Percentiles rank a stretch among this genome's conserved stretches.
Evolutionary conservation across 2,797 vertebrate species (phyloP).

Genomic region (Remorina albescens): DNA sequence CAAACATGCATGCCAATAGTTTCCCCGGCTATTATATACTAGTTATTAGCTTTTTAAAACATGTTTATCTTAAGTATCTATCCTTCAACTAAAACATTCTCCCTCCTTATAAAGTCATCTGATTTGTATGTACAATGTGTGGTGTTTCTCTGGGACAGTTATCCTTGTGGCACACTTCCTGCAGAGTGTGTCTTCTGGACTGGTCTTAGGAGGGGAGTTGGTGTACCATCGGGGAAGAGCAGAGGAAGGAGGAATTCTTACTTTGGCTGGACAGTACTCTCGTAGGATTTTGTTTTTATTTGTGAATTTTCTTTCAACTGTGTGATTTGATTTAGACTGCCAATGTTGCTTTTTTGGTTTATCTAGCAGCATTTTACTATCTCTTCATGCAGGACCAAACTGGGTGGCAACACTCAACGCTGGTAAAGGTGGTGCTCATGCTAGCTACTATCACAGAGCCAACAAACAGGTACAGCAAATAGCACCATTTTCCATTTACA

Average conservation of each 20-base stretch:
- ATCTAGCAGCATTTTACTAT: background rate
- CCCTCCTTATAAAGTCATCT: background rate
- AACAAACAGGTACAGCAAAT: constrained; percentile 89
- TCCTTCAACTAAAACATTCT: background rate
- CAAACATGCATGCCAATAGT: background rate
- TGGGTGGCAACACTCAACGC: constrained; percentile 94
- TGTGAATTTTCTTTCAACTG: constrained; percentile 8
- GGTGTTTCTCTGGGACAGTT: constrained; percentile 80
- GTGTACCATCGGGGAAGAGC: constrained; percentile 94
- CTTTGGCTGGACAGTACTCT: constrained; percentile 94
- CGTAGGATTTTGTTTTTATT: constrained; percentile 75
- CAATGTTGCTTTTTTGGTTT: constrained; percentile 9
- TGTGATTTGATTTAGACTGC: background rate
- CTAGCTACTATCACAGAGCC: constrained; percentile 95
- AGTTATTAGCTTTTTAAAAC: background rate
- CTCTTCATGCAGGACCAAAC: constrained; percentile 84
- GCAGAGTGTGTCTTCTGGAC: constrained; percentile 91
- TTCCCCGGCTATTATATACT: background rate
- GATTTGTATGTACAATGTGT: background rate
- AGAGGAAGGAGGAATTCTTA: constrained; percentile 95
- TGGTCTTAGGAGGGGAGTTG: constrained; percentile 94
- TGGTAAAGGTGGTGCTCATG: constrained; percentile 95
- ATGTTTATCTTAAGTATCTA: no score
- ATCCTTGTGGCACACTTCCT: constrained; percentile 97
- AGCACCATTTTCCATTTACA: background rate